Conservation (phyloP, 2,797 vertebrate species). For the Crax fasciolata region DNA sequence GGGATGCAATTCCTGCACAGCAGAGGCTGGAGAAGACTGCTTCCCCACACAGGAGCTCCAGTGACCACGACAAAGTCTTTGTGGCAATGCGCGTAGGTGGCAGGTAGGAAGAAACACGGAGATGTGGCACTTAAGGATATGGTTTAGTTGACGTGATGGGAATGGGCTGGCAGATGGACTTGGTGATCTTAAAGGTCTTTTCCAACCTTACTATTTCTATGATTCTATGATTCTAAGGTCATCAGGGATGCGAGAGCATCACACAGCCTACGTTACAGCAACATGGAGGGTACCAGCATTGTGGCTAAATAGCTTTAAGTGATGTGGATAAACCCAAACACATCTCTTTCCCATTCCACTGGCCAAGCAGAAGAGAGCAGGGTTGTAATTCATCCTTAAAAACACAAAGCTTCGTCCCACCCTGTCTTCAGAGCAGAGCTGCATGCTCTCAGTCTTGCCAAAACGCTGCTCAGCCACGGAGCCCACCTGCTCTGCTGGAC, state of each 20-base stretch:
- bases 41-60: neutral
- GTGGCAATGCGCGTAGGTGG: rapidly evolving
- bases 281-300: rapidly evolving
- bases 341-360: neutral
- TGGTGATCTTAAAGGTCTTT: too few relatives aligned
- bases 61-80: neutral
- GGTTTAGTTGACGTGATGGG: too few relatives aligned
- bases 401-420: neutral
- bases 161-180: too few relatives aligned
- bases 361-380: neutral
- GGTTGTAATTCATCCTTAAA: neutral
- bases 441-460: neutral
- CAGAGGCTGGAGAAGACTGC: neutral
- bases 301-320: neutral
- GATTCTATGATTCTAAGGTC: neutral
- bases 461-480: rapidly evolving
- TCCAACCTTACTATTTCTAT: too few relatives aligned
- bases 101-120: neutral
- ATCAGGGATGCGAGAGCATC: neutral
- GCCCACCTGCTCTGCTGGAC: neutral
- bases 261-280: rapidly evolving
- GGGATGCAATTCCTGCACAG: neutral
- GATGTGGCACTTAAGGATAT: too few relatives aligned
- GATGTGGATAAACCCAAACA: neutral
- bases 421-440: neutral